phyloP scores from a whole-genome alignment of 2,888 invertebrate genomes.

The Melanophora roralis region DNA sequence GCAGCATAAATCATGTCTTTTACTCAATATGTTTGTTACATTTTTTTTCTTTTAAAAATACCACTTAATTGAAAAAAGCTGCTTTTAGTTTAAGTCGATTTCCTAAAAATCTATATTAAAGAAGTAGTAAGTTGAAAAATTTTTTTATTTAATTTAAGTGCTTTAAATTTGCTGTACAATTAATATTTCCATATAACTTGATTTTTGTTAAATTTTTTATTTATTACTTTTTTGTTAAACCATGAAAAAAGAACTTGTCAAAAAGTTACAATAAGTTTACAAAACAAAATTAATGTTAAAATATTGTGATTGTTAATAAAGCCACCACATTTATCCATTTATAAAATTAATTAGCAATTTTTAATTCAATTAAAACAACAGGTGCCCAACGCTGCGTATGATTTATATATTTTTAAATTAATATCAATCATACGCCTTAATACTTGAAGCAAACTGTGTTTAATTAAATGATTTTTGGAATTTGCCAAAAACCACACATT shows the following conservation, averaged over 20 bases:
- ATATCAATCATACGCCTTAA: slow-evolving; percentile 36
- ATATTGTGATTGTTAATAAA: no score
- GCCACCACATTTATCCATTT: no score
- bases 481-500: slow-evolving; percentile 43
- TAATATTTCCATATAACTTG: no score
- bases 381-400: slow-evolving; percentile 9
- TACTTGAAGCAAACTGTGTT: slow-evolving; percentile 3
- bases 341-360: no score
- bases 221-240: no score
- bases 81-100: slow-evolving; percentile 5
- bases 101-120: neutral
- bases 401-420: slow-evolving; percentile 33
- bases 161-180: no score
- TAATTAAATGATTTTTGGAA: slow-evolving; percentile 29
- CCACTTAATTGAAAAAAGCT: slow-evolving; percentile 38
- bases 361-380: neutral
- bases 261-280: no score
- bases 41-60: neutral
- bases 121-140: neutral
- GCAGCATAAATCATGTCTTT: slow-evolving; percentile 47
- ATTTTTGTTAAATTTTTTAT: no score
- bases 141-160: no score
- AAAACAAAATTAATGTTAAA: no score
- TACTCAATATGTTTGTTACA: slow-evolving; percentile 22
- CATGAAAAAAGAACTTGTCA: no score